Evolutionary conservation across 2,888 invertebrate genomes (phyloP).

Genomic region (Bruchidius siliquastri): DNA sequence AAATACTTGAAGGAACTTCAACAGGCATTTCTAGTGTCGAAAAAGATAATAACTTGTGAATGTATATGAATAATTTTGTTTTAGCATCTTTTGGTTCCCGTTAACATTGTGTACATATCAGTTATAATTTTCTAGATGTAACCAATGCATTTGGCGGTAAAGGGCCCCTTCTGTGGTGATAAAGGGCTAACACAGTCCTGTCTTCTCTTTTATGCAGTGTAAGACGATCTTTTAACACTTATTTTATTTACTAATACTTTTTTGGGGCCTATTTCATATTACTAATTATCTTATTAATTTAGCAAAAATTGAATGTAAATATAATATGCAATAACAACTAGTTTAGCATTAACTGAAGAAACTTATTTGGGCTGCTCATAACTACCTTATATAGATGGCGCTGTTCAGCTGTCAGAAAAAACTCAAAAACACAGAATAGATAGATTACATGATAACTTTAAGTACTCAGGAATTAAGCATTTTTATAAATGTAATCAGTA

Average conservation of each 20-base stretch:
- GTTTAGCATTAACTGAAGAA: not conserved
- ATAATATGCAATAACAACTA: not conserved
- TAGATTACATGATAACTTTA: too few species aligned
- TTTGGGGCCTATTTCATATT: conserved; percentile 20
- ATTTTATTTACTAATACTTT: conserved; percentile 27
- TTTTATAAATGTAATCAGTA: too few species aligned
- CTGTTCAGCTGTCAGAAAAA: too few species aligned
- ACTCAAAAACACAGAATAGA: too few species aligned
- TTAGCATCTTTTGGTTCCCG: not conserved
- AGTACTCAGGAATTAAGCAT: too few species aligned
- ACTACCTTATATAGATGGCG: too few species aligned
- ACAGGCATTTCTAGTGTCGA: not conserved
- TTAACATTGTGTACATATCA: not conserved
- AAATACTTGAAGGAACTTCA: not conserved
- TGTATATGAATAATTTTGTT: not conserved
- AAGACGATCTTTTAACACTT: conserved; percentile 39
- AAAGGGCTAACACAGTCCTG: conserved; percentile 47
- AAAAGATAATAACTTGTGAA: not conserved
- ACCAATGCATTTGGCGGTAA: conserved; percentile 86
- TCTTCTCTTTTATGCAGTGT: conserved; percentile 44
- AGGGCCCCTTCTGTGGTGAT: conserved; percentile 47
- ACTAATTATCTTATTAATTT: conserved; percentile 23
- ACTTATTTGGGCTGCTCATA: not conserved
- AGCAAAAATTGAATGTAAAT: conserved; percentile 5
- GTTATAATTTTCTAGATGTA: conserved; percentile 66